Evolutionary conservation across 2,888 invertebrate genomes (phyloP), one percentile per base, ranked within the genome.

Genomic region (Volucella inflata): DNA sequence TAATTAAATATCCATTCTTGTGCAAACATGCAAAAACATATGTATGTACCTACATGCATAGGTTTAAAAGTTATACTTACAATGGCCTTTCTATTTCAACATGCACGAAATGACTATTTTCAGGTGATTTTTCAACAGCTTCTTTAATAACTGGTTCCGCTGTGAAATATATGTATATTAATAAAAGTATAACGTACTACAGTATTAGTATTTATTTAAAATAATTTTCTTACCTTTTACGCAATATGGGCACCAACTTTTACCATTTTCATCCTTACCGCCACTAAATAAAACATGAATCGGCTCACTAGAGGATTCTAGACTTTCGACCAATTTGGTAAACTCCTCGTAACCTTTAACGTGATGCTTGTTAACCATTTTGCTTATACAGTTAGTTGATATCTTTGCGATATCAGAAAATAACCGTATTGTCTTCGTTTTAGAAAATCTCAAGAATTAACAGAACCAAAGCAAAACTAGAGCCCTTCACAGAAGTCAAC

Each of bases 161-260:
- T 97, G 91, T 71, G 93, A 88, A 30, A 17, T 48, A 2, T 17
- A 62, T 64, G 42, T n/a, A n/a, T n/a, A 9, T 11, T 44, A 36
- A 40, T 16, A 48, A 12, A n/a, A 55, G 60, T 36, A 50, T 16
- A 53, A 40, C n/a, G 60, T 51, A 46, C 21, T 36, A 59, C 8
- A 0, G 40, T 76, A n/a, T 48, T 81, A 75, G 76, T 48, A 8
- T 51, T 75, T 42, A 8, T 21, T 21, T 9, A 53, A 30, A 16
- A 1, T 6, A 30, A 30, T 30, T 30, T 10, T 0, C 3, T 91
- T 94, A 97, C 97, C 97, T 93, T 94, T 94, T 12, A 95, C 95
- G 92, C 98, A 98, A 91, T 98, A 98, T 0, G 95, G 95, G 90
- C 98, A 98, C 98, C 98, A 98, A 91, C 97, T 98, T 72, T 94